Evolutionary conservation across 2,888 invertebrate genomes (phyloP), one percentile per base, ranked within the genome.

Genomic region (Clistopyga incitator): DNA sequence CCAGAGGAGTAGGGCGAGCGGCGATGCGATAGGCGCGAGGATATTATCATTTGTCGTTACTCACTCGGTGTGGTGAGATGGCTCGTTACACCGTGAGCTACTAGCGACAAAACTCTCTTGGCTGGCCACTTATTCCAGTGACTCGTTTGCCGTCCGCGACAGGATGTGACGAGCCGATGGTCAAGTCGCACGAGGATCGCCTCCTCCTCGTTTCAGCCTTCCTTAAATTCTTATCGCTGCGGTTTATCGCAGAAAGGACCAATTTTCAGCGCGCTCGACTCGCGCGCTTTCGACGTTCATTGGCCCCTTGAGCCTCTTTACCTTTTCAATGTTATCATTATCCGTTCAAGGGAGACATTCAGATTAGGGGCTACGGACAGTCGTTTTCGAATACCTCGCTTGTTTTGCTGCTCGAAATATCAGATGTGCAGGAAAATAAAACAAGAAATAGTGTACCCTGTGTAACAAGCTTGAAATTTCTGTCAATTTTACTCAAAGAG

Each of bases 141-240:
- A 65, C 77, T 68, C 72, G 34, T 25, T 72, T 76, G 70, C 68
- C 52, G 68, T 64, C 50, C 34, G 18, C 59, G 81, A 61, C 84
- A 82, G 82, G 84, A 85, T 85, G 84, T 85, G 71, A 85, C 82
- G 82, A 82, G 70, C 80, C 84, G 84, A 78, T 85, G 84, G 84
- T 85, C 84, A 80, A 85, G 76, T 82, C 78, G 80, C 84, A 85
- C 82, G 75, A 76, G 50, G 72, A 52, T n/a, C n/a, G n/a, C n/a
- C n/a, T n/a, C n/a, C 34, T 50, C 29, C 50, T 34, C 38, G 74
- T 75, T 64, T 64, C 74, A 75, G 64, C 47, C 64, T 50, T n/a
- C 74, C 74, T 50, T 50, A 54, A 38, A 42, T 34, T 11, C 47
- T 78, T 78, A 80, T 78, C 77, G 38, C 20, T 23, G 23, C 4